Conservation (phyloP, 2,888 invertebrate species). For the Eremobia ochroleuca region DNA sequence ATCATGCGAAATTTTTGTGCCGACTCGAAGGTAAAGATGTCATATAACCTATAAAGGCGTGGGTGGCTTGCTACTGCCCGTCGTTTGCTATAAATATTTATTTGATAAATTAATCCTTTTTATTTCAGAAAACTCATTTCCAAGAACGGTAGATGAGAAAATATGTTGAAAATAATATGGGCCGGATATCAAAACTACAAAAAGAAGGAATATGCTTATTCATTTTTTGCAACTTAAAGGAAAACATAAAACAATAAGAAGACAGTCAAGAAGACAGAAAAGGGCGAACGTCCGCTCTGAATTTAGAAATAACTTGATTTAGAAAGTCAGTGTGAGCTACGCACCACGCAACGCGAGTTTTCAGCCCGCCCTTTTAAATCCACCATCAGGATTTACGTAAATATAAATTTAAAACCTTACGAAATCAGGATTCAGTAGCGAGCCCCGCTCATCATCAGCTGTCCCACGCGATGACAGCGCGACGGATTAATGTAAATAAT, state of each 20-base stretch:
- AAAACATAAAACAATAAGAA: neutral
- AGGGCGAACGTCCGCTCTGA: too few relatives aligned
- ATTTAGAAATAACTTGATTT: neutral
- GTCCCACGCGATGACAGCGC: slow-evolving; percentile 69
- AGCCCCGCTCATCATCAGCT: slow-evolving; percentile 62
- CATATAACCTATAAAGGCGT: neutral
- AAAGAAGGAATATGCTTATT: neutral
- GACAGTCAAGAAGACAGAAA: too few relatives aligned
- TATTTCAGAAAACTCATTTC: neutral
- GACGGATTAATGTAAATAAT: slow-evolving; percentile 87
- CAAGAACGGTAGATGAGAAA: neutral
- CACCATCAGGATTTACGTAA: neutral
- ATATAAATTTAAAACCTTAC: slow-evolving; percentile 26
- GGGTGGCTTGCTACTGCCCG: neutral
- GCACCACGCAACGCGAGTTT: neutral
- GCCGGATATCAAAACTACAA: neutral
- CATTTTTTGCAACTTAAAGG: neutral
- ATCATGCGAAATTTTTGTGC: slow-evolving; percentile 57
- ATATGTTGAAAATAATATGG: neutral
- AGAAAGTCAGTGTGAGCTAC: neutral
- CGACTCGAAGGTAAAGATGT: slow-evolving; percentile 19
- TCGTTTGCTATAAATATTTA: neutral
- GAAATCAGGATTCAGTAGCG: slow-evolving; percentile 24
- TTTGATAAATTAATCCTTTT: neutral
- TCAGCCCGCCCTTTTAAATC: neutral